A percentile compares a stretch with the other conserved stretches of the same genome.
Evolutionary conservation across 2,113 vertebrate genomes (phyloP).

Genomic region (Arizona elegans): DNA sequence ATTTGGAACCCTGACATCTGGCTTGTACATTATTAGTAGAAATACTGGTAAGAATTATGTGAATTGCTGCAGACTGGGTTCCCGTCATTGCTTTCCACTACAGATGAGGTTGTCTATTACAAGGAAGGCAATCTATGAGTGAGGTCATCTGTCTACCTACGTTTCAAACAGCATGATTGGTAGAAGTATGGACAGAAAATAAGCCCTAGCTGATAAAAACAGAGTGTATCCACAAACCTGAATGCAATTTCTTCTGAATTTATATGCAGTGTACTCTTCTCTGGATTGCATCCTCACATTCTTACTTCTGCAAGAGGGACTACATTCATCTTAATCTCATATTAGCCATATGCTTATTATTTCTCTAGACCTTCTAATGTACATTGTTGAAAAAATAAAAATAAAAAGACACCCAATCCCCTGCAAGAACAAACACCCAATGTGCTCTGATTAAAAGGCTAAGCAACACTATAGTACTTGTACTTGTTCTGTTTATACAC

Average conservation of each 20-base stretch:
- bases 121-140: neutral
- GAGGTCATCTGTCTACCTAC: neutral
- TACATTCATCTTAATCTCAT: slow-evolving; percentile 67
- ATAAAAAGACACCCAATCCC: neutral
- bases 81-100: neutral
- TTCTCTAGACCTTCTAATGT: slow-evolving; percentile 65
- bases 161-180: neutral
- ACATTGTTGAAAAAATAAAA: slow-evolving; percentile 54
- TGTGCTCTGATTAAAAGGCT: slow-evolving; percentile 69
- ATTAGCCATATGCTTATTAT: slow-evolving; percentile 72
- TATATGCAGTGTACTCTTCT: neutral
- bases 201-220: neutral
- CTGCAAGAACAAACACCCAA: slow-evolving; percentile 25
- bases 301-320: slow-evolving; percentile 66
- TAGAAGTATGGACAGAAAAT: neutral
- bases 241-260: neutral
- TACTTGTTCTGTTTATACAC: slow-evolving; percentile 50
- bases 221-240: neutral
- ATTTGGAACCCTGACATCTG: too few relatives aligned
- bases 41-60: neutral
- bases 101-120: neutral
- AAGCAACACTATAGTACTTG: slow-evolving; percentile 63
- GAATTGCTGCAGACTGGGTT: neutral
- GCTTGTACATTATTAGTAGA: neutral
- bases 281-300: slow-evolving; percentile 18